Base-by-base conservation (phyloP, 2,797 vertebrate genomes). In the Rhadinocentrus ornatus region DNA sequence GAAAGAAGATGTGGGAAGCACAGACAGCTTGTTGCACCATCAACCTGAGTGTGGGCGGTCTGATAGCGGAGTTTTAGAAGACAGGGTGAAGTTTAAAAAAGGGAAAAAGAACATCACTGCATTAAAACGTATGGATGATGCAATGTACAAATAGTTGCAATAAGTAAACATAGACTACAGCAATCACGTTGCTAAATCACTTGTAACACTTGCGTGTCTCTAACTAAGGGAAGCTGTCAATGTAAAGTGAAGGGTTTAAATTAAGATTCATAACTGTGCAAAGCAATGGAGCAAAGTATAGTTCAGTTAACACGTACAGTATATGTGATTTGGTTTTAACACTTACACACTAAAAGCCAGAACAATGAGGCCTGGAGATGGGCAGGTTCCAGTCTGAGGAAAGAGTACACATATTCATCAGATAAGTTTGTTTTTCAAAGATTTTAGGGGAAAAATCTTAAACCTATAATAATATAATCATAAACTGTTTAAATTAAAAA, bases 41-140 rank as follows among this genome's bases (percentile, higher is more conserved):
- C 81, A 3, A 86, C 82, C 86, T 85, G 79, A 74, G 80, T 81
- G 82, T 84, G 80, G 79, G 77, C 79, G 77, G 73, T 71, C 75
- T 76, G 74, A 71, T 41, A 39, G 56, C 60, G 64, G 50, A 31
- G 63, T 37, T 62, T 62, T 62, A 78, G 2, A 46, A 73, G 57
- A 26, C 22, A 57, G 35, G 41, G 29, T 24, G 37, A 65, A 71
- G 63, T 71, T 77, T 66, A 53, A 65, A 31, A 74, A 27, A 71
- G 3, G 24, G 24, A 35, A 39, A 69, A 62, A 68, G 41, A 41
- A 41, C 34, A 12, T 39, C 20, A 39, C 20, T 18, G 31, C 44
- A 53, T 66, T 55, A 16, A 26, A 55, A 56, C 31, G 22, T 4
- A 24, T 18, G 18, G 9, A 57, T 50, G 16, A 26, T 24, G 22